Base-by-base conservation (phyloP, 1,140 invertebrate genomes). In the Cydia amplana region DNA sequence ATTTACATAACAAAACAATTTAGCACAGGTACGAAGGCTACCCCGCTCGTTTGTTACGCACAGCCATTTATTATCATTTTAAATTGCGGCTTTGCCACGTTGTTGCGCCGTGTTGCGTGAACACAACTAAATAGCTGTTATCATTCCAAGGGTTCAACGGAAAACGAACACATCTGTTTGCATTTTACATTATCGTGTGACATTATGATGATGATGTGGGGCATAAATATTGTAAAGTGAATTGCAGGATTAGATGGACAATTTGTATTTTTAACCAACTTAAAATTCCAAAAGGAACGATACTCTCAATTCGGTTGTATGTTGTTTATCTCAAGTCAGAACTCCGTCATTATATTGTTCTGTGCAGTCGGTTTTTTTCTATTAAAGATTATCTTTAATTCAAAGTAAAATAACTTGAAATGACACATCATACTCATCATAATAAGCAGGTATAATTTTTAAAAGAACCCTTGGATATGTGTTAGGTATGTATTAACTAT, bases 121-220 rank as follows among this genome's bases (percentile, higher is more conserved):
- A 43, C 83, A 83, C 82, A 83, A 79, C 76, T 83, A 83, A 87
- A 88, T 88, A 87, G 82, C 80, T 36, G 80, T 82, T 83, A 84
- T 87, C 87, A 87, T 81, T 80, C 25, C 77, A 84, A 9, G 18
- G 20, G 20, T 23, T 60, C 55, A 60, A 60, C 55, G 55, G 55
- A 10, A 60, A 60, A 60, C 20, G 20, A 1, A 60, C 9, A 60
- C n/a, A 49, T 49, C 36, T 40, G 9, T 40, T 49, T 49, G 16
- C 1, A 55, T 55, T 18, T 51, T 55, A 23, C 23, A 60, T 23
- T 23, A 23, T 60, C n/a, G 5, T 18, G 49, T 18, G n/a, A 51
- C n/a, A n/a, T n/a, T 9, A 18, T 51, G 49, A 46, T 43, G 10
- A 43, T 46, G 43, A 46, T 46, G 43, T 36, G 3, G 25, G 25